phyloP scores from a whole-genome alignment of 2,113 vertebrate species.

The Eptatretus burgeri region DNA sequence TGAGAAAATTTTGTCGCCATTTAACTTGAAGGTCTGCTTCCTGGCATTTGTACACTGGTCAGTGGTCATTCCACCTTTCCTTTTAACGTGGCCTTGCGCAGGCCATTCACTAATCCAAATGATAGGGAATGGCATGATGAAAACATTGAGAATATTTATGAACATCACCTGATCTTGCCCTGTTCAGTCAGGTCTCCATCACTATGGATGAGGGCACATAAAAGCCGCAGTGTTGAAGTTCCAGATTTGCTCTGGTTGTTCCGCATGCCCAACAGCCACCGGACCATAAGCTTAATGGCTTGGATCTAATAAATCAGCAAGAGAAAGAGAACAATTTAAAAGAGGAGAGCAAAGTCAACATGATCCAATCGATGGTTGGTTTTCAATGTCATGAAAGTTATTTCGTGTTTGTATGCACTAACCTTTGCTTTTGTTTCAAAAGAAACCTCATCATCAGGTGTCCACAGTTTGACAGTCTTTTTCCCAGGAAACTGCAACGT shows the following conservation, averaged over 20 bases:
- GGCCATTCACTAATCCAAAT: neutral
- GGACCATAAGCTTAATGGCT: conserved; percentile 80
- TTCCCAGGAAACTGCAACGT: conserved; percentile 48
- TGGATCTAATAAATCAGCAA: conserved; percentile 46
- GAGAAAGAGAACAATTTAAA: neutral
- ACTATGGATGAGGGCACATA: conserved; percentile 88
- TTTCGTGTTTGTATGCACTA: conserved; percentile 1
- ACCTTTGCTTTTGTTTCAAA: conserved; percentile 90
- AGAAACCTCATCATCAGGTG: conserved; percentile 78
- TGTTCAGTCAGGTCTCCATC: conserved; percentile 94
- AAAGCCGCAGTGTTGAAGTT: conserved; percentile 72
- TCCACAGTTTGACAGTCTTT: conserved; percentile 91
- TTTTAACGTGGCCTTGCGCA: neutral
- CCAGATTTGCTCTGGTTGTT: conserved; percentile 95
- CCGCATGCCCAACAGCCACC: conserved; percentile 94
- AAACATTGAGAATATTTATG: neutral
- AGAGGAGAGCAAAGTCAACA: too few species aligned
- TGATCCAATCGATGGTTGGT: too few species aligned
- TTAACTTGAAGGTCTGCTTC: too few species aligned
- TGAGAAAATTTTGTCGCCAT: too few species aligned
- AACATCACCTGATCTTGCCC: conserved; percentile 70
- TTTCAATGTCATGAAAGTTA: too few species aligned
- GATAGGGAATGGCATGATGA: too few species aligned
- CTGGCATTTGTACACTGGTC: too few species aligned
- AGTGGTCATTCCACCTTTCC: too few species aligned